Base-by-base conservation (phyloP, 2,888 invertebrate species). In the Lasioglossum malachurum region DNA sequence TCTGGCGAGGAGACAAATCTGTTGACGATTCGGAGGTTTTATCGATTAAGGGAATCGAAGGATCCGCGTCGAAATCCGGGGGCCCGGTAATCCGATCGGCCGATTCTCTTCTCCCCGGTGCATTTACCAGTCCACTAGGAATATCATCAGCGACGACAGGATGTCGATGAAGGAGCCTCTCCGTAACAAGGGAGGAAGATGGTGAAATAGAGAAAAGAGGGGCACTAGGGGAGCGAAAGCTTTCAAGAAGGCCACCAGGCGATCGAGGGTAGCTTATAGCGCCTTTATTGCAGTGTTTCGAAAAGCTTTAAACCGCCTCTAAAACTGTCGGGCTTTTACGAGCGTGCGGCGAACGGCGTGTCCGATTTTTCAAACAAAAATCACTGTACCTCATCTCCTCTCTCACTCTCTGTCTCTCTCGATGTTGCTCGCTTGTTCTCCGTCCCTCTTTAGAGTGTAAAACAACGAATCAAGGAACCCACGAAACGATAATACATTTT, bases 61-160 rank as follows among this genome's bases (percentile, higher is more conserved):
- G 69, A 14, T 75, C 75, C 75, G 10, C 67, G 69, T 69, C 35
- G 77, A 78, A 78, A 78, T 69, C 44, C 69, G 23, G 38, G 49
- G 69, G 19, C 2, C 53, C 5, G 41, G 38, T 67, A 77, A 77
- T 77, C 49, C 67, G 67, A 77, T 77, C 67, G 77, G 49, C 49
- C 67, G 77, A 77, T 77, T 69, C 67, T 69, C 67, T 77, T 49
- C 19, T 38, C 35, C 67, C 46, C 19, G 23, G 77, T 41, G 49
- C 69, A 78, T 49, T 67, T 49, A n/a, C 27, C n/a, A 44, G 49
- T 16, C 53, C 60, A 23, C 44, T 49, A 60, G 77, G 74, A 78
- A 84, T 78, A 78, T 81, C 49, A 69, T 81, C 60, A 41, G 10
- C 31, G 73, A 19, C 44, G 83, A 76, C 85, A 73, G 85, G 19